phyloP scores from a whole-genome alignment of 2,113 vertebrate genomes.

The Mesocricetus auratus region DNA sequence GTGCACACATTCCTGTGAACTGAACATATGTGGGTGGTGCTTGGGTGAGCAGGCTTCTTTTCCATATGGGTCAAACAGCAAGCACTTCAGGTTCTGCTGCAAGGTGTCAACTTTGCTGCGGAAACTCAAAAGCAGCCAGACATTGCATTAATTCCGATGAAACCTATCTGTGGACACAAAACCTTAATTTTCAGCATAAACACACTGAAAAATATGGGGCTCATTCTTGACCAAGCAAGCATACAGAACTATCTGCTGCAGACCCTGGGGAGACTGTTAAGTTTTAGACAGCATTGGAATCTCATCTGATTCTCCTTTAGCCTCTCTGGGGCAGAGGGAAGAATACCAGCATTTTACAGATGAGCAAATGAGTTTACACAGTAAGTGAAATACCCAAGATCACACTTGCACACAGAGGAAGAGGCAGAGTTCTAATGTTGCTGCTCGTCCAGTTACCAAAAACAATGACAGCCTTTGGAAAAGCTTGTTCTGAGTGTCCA shows the following conservation, averaged over 20 bases:
- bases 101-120: not conserved
- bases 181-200: not conserved
- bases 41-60: not conserved
- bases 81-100: not conserved
- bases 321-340: not conserved
- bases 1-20: not conserved
- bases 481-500: not conserved
- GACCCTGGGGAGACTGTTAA: not conserved
- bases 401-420: not conserved
- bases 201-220: not conserved
- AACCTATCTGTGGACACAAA: not conserved
- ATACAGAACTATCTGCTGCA: not conserved
- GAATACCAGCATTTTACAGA: constrained; percentile 44
- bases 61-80: not conserved
- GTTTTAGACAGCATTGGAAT: not conserved
- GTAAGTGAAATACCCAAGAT: not conserved
- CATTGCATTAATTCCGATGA: not conserved
- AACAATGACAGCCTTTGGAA: constrained; percentile 43
- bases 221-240: not conserved
- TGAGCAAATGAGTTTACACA: constrained; percentile 19
- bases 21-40: not conserved
- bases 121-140: not conserved
- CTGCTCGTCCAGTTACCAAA: constrained; percentile 5
- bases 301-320: not conserved
- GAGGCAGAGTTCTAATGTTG: not conserved